Base-by-base conservation (phyloP, 2,888 invertebrate genomes). In the Rhopalosiphum nymphaeae region DNA sequence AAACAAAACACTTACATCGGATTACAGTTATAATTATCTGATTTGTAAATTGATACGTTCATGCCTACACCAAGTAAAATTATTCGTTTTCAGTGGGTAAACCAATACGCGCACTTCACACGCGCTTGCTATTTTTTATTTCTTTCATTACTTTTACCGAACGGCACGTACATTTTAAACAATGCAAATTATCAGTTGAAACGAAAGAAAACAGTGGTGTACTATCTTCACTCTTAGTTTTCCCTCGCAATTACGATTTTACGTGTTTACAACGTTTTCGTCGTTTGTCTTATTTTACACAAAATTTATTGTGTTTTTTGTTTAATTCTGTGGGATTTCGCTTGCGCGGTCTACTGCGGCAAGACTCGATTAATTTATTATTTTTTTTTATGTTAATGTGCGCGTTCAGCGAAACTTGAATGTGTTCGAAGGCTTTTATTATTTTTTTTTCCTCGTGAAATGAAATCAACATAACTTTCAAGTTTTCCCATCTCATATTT, bases 201-300 rank as follows among this genome's bases (percentile, higher is more conserved):
- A 67, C 46, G 36, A 36, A n/a, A n/a, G 16, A 88, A 67, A n/a
- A 16, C 56, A 46, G 25, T 11, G 7, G 25, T 57, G 9, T 21
- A 13, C 46, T n/a, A 86, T n/a, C 90, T n/a, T 44, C 89, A 56
- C 56, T 90, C 67, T 61, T 67, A n/a, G n/a, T 67, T 90, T 90
- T n/a, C 61, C 61, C 36, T 78, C 78, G 36, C 9, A 36, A 36
- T 78, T 46, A 44, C n/a, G 11, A 90, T 67, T 2, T 61, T 89
- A 61, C 36, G 29, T 61, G 78, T 78, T 78, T 78, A 36, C 67
- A 36, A 78, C 29, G 29, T 61, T 36, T 36, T 89, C 57, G 44
- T 16, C 44, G 21, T 89, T 61, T 29, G 21, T 78, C 21, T 78
- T 78, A 0, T 61, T 57, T 90, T 90, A 11, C 25, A 25, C 44